Conservation (phyloP, 2,888 invertebrate genomes). For the Lasioglossum oenotherae region DNA sequence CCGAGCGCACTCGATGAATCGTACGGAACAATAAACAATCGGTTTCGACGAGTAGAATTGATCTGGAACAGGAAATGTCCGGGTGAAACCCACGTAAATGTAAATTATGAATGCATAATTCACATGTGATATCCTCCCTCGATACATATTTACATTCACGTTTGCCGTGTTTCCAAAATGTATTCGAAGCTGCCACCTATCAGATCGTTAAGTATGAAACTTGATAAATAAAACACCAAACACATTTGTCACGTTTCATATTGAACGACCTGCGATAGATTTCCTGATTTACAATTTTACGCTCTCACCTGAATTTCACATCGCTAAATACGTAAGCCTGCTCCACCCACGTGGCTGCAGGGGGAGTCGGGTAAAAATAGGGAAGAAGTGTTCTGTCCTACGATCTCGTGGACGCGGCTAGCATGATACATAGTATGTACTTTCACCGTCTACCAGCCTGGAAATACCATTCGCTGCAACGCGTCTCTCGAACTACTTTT, state of each 20-base stretch:
- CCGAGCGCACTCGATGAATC: not conserved
- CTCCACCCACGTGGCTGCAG: conserved; percentile 49
- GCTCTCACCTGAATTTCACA: conserved; percentile 51
- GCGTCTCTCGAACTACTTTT: conserved; percentile 23
- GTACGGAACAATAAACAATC: not conserved
- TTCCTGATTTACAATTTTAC: conserved; percentile 49
- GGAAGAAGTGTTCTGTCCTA: conserved; percentile 56
- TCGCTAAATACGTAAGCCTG: conserved; percentile 58
- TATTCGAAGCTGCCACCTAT: not conserved
- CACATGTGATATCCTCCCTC: conserved; percentile 24
- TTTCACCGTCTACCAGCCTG: conserved; percentile 54
- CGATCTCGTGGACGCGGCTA: conserved; percentile 38
- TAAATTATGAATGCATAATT: conserved; percentile 9
- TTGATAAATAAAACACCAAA: no score
- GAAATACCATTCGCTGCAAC: conserved; percentile 42
- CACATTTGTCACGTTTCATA: no score
- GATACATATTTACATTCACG: not conserved
- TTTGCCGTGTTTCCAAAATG: conserved; percentile 35
- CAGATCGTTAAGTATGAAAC: no score
- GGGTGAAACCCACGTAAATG: conserved; percentile 22
- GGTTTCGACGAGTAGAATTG: conserved; percentile 14
- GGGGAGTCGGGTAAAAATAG: conserved; percentile 55
- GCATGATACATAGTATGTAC: conserved; percentile 25
- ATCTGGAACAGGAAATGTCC: not conserved
- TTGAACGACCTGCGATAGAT: not conserved